phyloP scores from a whole-genome alignment of 2,797 vertebrate species.

The Neostethus bicornis region DNA sequence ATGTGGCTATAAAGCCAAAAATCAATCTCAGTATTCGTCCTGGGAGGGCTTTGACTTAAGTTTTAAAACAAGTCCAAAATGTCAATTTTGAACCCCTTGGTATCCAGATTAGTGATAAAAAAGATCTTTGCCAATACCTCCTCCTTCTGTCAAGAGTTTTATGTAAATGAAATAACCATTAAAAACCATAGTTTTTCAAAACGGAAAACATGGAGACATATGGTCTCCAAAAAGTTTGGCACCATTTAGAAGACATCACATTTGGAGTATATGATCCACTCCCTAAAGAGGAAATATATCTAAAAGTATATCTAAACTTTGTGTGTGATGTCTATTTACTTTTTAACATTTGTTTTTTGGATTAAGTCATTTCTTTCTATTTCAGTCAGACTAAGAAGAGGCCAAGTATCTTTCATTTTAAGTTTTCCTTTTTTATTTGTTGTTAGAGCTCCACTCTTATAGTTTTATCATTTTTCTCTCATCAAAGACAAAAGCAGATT shows the following conservation, averaged over 20 bases:
- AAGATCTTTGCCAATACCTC: neutral
- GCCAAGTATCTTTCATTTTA: neutral
- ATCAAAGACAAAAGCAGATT: neutral
- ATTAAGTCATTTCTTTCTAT: too few species aligned
- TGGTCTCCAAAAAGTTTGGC: too few species aligned
- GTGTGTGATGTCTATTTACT: too few species aligned
- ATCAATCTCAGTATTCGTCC: neutral
- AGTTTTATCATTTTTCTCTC: neutral
- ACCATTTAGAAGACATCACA: too few species aligned
- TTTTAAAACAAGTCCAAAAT: neutral
- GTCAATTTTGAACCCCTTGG: neutral
- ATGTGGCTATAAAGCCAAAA: slow-evolving; percentile 4
- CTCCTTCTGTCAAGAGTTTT: neutral
- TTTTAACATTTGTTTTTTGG: too few species aligned
- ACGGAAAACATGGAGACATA: too few species aligned
- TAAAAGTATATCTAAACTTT: too few species aligned
- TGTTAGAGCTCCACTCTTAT: neutral
- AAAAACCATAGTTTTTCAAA: too few species aligned
- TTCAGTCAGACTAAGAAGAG: neutral
- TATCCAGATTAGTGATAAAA: neutral
- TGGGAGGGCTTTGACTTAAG: too few species aligned
- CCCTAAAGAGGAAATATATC: too few species aligned
- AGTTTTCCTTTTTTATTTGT: neutral
- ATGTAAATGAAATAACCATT: neutral
- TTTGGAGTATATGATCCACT: too few species aligned